Base-by-base conservation (phyloP, 2,113 vertebrate genomes). In the Salvelinus sp. region DNA sequence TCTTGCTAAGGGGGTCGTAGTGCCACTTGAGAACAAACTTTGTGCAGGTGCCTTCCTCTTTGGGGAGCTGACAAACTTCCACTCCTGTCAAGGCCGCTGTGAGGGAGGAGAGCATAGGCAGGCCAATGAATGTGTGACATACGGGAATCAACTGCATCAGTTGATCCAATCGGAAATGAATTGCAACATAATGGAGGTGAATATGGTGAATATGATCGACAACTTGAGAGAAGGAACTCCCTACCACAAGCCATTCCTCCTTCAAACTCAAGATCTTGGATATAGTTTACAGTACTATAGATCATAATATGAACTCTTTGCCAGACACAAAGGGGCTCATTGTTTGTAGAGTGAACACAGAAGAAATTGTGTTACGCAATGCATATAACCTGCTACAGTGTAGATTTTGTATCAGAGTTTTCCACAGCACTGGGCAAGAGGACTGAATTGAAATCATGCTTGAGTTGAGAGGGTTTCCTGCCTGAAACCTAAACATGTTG, bases 21-120 rank as follows among this genome's bases (percentile, higher is more conserved):
- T 95, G 85, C 98, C 98, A 99, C 62, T 95, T 95, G 1, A 99
- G 88, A 20, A 89, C 80, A 63, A 95, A 98, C 0, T 91, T 84
- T 33, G 92, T 89, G 86, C 98, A 99, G 0, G 95, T 83, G 0
- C 98, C 98, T 28, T 90, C 90, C 0, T 97, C 95, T 76, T 94
- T 97, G 28, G 90, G 88, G 77, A 97, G 83, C 89, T 82, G 70
- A 81, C 98, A 99, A 28, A 95, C 87, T 13, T 97, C 93, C 67
- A 58, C 62, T 2, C 64, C 78, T 86, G 85, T 3, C 4, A 79
- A 68, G 2, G 79, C 68, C 6, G 18, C 89, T 88, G 78, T n/a
- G 33, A 30, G 67, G 65, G 10, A 27, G 73, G 2, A 71, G 12
- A 63, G 6, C 76, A n/a, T 1, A 48, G 44, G 3, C 1, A 66